phyloP scores from a whole-genome alignment of 1,140 invertebrate genomes.

The Dolichoris vasculosae region DNA sequence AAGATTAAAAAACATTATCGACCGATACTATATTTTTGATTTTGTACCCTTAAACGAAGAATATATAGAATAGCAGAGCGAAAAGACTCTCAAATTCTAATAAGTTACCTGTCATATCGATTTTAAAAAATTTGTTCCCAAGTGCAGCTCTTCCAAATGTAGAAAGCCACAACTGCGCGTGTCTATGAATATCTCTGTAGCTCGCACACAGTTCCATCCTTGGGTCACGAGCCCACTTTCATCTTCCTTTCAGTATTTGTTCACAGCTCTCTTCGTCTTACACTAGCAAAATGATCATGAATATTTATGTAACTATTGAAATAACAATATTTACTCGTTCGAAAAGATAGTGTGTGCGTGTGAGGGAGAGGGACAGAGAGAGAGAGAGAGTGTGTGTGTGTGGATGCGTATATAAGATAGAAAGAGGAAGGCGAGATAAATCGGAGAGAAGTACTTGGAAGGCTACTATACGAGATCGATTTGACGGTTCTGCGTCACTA shows the following conservation, averaged over 20 bases:
- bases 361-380: background rate
- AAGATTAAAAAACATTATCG: too few species aligned
- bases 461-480: too few species aligned
- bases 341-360: background rate
- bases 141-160: background rate
- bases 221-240: background rate
- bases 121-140: too few species aligned
- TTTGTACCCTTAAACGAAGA: too few species aligned
- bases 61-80: too few species aligned
- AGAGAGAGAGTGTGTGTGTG: background rate
- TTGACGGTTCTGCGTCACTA: too few species aligned
- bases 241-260: constrained; percentile 9
- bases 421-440: too few species aligned
- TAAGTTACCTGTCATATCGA: too few species aligned
- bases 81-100: too few species aligned
- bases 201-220: background rate
- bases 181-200: constrained; percentile 3
- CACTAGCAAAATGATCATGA: constrained; percentile 19
- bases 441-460: background rate
- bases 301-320: constrained; percentile 30
- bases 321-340: background rate
- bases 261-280: background rate
- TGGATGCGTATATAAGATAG: background rate
- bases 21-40: too few species aligned
- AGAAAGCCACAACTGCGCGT: background rate